Evolutionary conservation across 2,797 vertebrate genomes (phyloP).

Genomic region (Cyclopterus lumpus): DNA sequence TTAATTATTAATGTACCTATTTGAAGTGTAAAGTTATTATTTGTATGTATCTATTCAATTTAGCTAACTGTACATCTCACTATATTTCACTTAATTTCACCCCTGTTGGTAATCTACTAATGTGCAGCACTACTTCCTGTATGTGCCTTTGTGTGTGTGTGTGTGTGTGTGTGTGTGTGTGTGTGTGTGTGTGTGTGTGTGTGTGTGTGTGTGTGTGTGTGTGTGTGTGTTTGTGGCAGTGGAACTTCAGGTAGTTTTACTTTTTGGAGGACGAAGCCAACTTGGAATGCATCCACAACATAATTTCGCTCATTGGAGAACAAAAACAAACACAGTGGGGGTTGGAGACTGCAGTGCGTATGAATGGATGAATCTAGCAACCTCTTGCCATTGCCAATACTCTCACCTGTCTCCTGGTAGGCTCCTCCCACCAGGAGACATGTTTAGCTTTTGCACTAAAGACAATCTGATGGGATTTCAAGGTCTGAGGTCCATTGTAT

Average conservation of each 20-base stretch:
- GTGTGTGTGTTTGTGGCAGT: not conserved
- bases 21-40: not conserved
- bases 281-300: not conserved
- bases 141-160: not conserved
- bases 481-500: not conserved
- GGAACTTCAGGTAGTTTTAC: conserved; percentile 27
- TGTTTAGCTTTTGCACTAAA: no score
- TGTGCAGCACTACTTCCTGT: not conserved
- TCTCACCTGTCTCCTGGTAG: not conserved
- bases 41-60: not conserved
- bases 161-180: no score
- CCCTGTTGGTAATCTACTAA: not conserved
- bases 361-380: not conserved
- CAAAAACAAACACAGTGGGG: conserved; percentile 12
- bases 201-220: no score
- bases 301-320: conserved; percentile 10
- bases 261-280: not conserved
- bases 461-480: not conserved
- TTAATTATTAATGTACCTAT: not conserved
- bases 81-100: not conserved
- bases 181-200: no score
- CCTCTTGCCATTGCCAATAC: not conserved
- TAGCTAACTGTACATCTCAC: not conserved
- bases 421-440: not conserved
- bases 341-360: not conserved